Base-by-base conservation (phyloP, 2,888 invertebrate species). In the Falcaria lacertinaria region DNA sequence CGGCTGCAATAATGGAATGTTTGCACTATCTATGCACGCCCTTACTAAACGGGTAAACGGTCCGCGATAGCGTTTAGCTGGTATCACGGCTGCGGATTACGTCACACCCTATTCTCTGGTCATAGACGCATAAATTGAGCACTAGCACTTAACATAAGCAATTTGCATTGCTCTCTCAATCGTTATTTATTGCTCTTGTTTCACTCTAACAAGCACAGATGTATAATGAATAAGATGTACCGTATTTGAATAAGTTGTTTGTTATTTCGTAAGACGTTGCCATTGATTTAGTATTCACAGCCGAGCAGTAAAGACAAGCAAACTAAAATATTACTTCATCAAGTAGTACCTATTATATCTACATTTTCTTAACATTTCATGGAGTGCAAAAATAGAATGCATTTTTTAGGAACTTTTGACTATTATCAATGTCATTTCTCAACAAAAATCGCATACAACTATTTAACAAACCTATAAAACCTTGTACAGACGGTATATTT, bases 1-100 rank as follows among this genome's bases (percentile, higher is more conserved):
- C 50, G 48, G 52, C 45, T 46, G 52, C 54, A 53, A 63, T 63
- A 58, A 64, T 57, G 37, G 14, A 37, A 47, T 51, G 52, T 54
- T 48, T 54, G 45, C 41, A 41, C 34, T 47, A 39, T 44, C 40
- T 38, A 22, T 28, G 28, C 42, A 42, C 42, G 39, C 39, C 28
- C 28, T 28, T 28, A 28, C 28, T 11, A 11, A 28, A 28, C 25
- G 37, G 25, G 14, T 37, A 22, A 25, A 22, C 22, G 37, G 14
- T 37, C 36, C 11, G 15, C 22, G 15, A 37, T 25, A 37, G 37
- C 36, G 19, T 22, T 37, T 37, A 37, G 11, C 37, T 13, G n/a
- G 14, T 22, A 37, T 37, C 14, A 37, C 22, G 22, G 11, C 19
- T 19, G 5, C 14, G 37, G 22, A 25, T 25, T 37, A 25, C 15